Evolutionary conservation across 2,113 vertebrate species (phyloP), one percentile per base, ranked within the genome.

Genomic region (Panthera leo): DNA sequence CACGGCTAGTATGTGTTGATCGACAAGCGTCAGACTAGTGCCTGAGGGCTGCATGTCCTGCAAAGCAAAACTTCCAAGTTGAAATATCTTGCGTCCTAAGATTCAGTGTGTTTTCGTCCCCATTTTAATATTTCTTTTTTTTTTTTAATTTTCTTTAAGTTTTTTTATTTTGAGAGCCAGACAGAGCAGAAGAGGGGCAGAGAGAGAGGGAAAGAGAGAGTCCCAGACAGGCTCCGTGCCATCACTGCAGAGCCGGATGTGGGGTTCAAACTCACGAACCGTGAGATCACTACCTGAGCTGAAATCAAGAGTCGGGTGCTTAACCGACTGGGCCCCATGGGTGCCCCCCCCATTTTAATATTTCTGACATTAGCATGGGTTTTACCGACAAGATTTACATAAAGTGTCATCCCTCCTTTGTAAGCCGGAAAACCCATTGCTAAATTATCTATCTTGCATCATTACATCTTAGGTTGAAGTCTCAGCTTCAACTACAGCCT

Each of bases 1-100:
- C 11, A 13, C 9, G 8, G 63, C 21, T 3, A 5, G 15, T 0
- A 1, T 1, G 8, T 27, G 2, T 4, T 12, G 0, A 0, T 4
- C 10, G 0, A 0, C 73, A 0, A 5, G 55, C 3, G 16, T 23
- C 25, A 3, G 7, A 6, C 6, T 1, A 21, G 27, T 15, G 39
- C 3, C 9, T 12, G 4, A 8, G 9, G 5, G 11, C 39, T 3
- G 3, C 27, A 0, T 0, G 55, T 18, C 55, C 75, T 31, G 4
- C 21, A 14, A 9, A 39, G 36, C 2, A 10, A 34, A 12, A 6
- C 13, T 2, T 31, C 75, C 61, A 3, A 1, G 2, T 5, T 51
- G 34, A 8, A 75, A 16, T 4, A 45, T 23, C 55, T 71, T 21
- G 18, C 6, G 1, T 29, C 9, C 63, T 51, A 13, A 58, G 27